These are phyloP conservation scores for Nemotelus nigrinus DNA, from an alignment of 2,888 invertebrate genomes.

Conservation along the genomic window DNA sequence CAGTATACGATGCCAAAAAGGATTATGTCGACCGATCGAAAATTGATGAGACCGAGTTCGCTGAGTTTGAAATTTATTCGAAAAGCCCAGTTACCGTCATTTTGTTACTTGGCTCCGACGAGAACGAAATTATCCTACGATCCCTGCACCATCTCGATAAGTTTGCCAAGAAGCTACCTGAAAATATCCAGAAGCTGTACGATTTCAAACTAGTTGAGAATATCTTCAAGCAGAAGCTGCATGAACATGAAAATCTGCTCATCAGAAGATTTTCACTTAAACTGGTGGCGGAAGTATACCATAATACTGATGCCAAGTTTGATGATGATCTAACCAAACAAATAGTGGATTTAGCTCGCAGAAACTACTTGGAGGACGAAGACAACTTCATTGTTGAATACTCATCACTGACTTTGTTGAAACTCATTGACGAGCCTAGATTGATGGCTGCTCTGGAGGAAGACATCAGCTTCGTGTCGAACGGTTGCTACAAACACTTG, in stretches of 20 bases:
- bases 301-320: slow-evolving; percentile 17
- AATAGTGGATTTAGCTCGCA: slow-evolving; percentile 18
- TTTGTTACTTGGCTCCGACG: slow-evolving; percentile 33
- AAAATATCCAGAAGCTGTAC: slow-evolving; percentile 32
- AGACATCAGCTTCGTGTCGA: slow-evolving; percentile 11
- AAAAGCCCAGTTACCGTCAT: slow-evolving; percentile 37
- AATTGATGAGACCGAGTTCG: not conserved
- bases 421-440: slow-evolving; percentile 44
- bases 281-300: slow-evolving; percentile 41
- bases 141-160: slow-evolving; percentile 45
- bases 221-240: slow-evolving; percentile 37
- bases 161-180: slow-evolving; percentile 36
- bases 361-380: slow-evolving; percentile 9
- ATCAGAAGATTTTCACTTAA: slow-evolving; percentile 48
- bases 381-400: slow-evolving; percentile 48
- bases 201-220: slow-evolving; percentile 37
- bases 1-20: slow-evolving; percentile 9
- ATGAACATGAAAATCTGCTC: slow-evolving; percentile 25
- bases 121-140: slow-evolving; percentile 42
- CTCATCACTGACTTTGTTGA: slow-evolving; percentile 33
- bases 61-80: not conserved
- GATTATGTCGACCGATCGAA: slow-evolving; percentile 7
- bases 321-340: slow-evolving; percentile 3
- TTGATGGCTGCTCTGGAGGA: slow-evolving; percentile 28
- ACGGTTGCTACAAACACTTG: slow-evolving; percentile 26